Evolutionary conservation across 2,113 vertebrate species (phyloP), one percentile per base, ranked within the genome.

Genomic region (Narcine bancroftii): DNA sequence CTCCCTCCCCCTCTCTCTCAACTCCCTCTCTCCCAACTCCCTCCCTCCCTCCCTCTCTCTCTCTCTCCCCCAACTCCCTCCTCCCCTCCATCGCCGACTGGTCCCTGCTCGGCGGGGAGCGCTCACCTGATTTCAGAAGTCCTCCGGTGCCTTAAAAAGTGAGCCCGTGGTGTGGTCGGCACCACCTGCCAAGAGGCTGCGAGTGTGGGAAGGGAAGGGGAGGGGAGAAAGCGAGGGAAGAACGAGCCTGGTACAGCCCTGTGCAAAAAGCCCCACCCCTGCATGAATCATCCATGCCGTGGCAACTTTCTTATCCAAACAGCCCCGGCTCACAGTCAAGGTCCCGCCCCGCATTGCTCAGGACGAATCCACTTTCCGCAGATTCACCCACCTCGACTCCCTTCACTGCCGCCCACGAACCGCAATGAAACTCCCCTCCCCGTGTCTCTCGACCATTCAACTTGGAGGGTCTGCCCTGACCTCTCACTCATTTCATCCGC

Each of bases 221-320:
- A 19, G 36, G 75, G 76, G 24, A 29, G 0, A 85, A 60, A 1
- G 17, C 17, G 6, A 11, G 36, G 17, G 56, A 21, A 6, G 39
- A 66, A 6, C 4, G 89, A 71, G 65, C 60, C 89, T 91, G 89
- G 89, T 69, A 91, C 89, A 91, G 39, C 63, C 24, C 89, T 69
- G 89, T 91, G 89, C 89, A 63, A 91, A 53, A 65, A 11, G 65
- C 63, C 89, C 39, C 89, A 91, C 89, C 89, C 89, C 89, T 91
- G 60, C 0, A 71, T 91, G 89, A 91, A 91, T 91, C 89, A 91
- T 91, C 89, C 89, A 69, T 91, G 60, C 89, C 42, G 42, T 66
- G 89, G 65, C 89, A 69, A 66, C 39, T 91, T 91, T 69, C 21
- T 66, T 69, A 91, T 69, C 69, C 65, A 66, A 69, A 69, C 63